Conservation (phyloP, 2,888 invertebrate species). For the Flexamia atlantica region DNA sequence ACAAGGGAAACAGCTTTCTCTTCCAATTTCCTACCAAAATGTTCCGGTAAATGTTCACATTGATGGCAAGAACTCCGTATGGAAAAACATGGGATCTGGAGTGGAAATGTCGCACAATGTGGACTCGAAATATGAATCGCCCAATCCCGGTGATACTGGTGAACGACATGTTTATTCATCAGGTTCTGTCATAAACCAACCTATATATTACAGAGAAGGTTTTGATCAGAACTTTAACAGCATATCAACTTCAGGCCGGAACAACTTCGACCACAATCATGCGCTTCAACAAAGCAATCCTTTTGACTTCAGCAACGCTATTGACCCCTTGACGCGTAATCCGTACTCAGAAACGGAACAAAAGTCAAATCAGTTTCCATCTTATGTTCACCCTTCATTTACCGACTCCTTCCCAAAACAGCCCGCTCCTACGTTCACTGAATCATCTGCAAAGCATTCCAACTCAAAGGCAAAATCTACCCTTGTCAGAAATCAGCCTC, state of each 20-base stretch:
- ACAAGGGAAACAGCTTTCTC: slow-evolving; percentile 11
- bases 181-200: slow-evolving; percentile 14
- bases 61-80: slow-evolving; percentile 68
- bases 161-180: slow-evolving; percentile 9
- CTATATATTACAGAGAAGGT: slow-evolving; percentile 5
- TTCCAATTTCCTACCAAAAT: slow-evolving; percentile 26
- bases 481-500: not conserved
- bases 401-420: slow-evolving; percentile 32
- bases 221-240: slow-evolving; percentile 59
- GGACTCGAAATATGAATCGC: not conserved
- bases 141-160: not conserved
- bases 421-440: not conserved
- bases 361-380: not conserved
- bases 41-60: slow-evolving; percentile 63
- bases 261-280: slow-evolving; percentile 75
- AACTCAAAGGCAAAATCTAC: not conserved
- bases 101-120: slow-evolving; percentile 71
- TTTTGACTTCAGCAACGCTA: slow-evolving; percentile 75
- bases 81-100: slow-evolving; percentile 72
- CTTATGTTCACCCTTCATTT: not conserved
- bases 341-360: not conserved
- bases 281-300: slow-evolving; percentile 76
- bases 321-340: slow-evolving; percentile 49
- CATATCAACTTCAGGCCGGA: slow-evolving; percentile 68
- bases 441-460: not conserved